Evolutionary conservation across 2,113 vertebrate species (phyloP).

Genomic region (Neopipo cinnamomea): DNA sequence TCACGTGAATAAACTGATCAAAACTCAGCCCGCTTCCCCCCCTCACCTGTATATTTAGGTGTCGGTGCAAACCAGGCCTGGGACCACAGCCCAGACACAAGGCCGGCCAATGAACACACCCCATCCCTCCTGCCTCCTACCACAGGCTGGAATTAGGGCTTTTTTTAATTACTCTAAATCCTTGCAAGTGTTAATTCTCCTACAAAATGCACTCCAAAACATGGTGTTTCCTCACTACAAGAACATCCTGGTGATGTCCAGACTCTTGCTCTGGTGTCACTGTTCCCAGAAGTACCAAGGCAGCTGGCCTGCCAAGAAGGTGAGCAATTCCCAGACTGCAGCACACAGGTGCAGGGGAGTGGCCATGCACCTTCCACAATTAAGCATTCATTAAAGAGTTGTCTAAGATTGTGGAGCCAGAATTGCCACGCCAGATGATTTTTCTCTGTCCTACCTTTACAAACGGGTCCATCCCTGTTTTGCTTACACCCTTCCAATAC

Average conservation of each 20-base stretch:
- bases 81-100: not conserved
- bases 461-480: not conserved
- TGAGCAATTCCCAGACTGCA: not conserved
- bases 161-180: not conserved
- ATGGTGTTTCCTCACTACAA: not conserved
- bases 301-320: not conserved
- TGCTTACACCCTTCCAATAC: not conserved
- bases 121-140: not conserved
- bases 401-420: not conserved
- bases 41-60: fast-evolving
- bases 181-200: not conserved
- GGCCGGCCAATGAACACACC: not conserved
- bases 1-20: not conserved
- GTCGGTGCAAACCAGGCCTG: not conserved
- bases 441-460: not conserved
- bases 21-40: not conserved
- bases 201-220: not conserved
- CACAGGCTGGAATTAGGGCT: not conserved
- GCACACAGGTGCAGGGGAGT: fast-evolving
- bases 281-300: not conserved
- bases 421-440: not conserved
- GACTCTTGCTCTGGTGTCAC: not conserved
- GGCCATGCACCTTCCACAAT: not conserved
- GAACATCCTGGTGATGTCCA: not conserved
- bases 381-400: not conserved